Base-by-base conservation (phyloP, 2,888 invertebrate genomes). In the Hydrotaea cyrtoneurina region DNA sequence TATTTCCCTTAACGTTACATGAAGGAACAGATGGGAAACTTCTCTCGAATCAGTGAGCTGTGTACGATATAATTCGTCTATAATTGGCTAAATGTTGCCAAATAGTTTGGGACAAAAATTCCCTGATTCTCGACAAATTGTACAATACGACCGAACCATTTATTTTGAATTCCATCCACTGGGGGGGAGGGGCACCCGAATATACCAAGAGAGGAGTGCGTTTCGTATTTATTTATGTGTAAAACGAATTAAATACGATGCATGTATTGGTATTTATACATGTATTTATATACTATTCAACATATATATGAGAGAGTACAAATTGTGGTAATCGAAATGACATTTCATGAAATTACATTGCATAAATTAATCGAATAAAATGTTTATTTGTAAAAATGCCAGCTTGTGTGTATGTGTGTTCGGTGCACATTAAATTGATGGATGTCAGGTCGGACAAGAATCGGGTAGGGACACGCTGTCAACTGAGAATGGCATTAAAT, bases 341-440 rank as follows among this genome's bases (percentile, higher is more conserved):
- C 66, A 66, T 66, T 64, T 66, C 66, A 66, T 66, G 66, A 66
- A 66, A 66, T 66, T 66, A 66, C 66, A 66, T 66, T 66, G 66
- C 66, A 66, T 66, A 66, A 66, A 66, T 66, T 66, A 66, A 66
- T 66, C 66, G 43, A 66, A 66, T 66, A 21, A 31, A 66, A 39
- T 39, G 66, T 66, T 43, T 66, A 66, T 66, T 66, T 64, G 17
- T 62, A n/a, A 62, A 62, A 62, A 62, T 62, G 62, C 7, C 62
- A 62, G 31, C n/a, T 36, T 62, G 31, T 62, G n/a, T 59, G 26
- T n/a, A n/a, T n/a, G n/a, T 59, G 10, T n/a, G 31, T 62, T 62
- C 62, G n/a, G n/a, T 50, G 50, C 50, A 50, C 50, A 50, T 50
- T 50, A 50, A 50, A n/a, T 50, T 50, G 50, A 50, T 50, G 50